A percentile compares a stretch with the other conserved stretches of the same genome.
Evolutionary conservation across 2,797 vertebrate genomes (phyloP).

Genomic region (Liparis tanakae): DNA sequence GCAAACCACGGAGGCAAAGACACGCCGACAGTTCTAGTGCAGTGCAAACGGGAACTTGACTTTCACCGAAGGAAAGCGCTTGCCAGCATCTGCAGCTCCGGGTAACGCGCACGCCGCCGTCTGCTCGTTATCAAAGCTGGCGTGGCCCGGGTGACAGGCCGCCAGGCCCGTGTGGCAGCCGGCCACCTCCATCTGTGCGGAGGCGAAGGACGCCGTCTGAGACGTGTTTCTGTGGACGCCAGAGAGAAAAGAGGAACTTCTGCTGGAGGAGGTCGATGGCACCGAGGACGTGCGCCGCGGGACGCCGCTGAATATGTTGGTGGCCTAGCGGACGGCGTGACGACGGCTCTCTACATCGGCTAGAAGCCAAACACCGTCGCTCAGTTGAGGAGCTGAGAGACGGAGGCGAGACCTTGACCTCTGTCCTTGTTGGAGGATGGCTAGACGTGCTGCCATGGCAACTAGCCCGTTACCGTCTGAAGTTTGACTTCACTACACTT

Average conservation of each 20-base stretch:
- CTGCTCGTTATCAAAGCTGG: slow-evolving; percentile 68
- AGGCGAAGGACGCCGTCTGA: slow-evolving; percentile 11
- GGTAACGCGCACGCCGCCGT: slow-evolving; percentile 44
- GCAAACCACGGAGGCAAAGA: not conserved
- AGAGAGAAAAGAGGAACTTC: not conserved
- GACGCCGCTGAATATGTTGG: not conserved
- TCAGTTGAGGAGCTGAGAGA: slow-evolving; percentile 26
- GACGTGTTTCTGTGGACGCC: slow-evolving; percentile 2
- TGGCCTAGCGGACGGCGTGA: not conserved
- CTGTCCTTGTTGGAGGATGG: slow-evolving; percentile 17
- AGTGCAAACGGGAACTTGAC: slow-evolving; percentile 24
- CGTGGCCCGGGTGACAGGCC: slow-evolving; percentile 45
- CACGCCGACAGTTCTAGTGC: not conserved
- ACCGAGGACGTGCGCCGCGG: not conserved
- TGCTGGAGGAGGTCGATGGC: not conserved
- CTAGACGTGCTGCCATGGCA: slow-evolving; percentile 46
- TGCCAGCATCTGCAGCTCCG: slow-evolving; percentile 24
- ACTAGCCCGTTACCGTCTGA: slow-evolving; percentile 17
- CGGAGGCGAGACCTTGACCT: slow-evolving; percentile 34
- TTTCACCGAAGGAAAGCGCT: not conserved
- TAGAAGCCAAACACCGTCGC: slow-evolving; percentile 10
- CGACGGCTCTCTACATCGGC: not conserved
- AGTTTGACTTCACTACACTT: slow-evolving; percentile 41
- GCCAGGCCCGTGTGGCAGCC: slow-evolving; percentile 46
- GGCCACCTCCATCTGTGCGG: slow-evolving; percentile 40